Base-by-base conservation (phyloP, 1,140 invertebrate species). In the Stenopsyche tienmushanensis region DNA sequence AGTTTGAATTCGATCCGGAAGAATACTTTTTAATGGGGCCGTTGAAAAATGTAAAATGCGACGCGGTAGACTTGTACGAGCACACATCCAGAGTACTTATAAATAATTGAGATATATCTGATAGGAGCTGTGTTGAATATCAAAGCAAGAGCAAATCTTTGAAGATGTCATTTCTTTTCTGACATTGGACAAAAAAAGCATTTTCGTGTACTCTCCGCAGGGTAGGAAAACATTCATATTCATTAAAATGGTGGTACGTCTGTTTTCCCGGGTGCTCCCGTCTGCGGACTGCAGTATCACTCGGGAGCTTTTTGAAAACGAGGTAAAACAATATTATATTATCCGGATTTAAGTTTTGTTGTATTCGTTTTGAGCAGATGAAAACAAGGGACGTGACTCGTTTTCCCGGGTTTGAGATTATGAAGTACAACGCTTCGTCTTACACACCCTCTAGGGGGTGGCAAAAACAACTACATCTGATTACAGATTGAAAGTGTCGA, bases 171-270 rank as follows among this genome's bases (percentile, higher is more conserved):
- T 34, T 34, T 7, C 29, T 7, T 5, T 34, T 5, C 13, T 13
- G 29, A 34, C 29, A 13, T 34, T 34, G 5, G 25, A 26, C 23
- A 41, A 45, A 26, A 59, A 62, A 62, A 62, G 59, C 59, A 25
- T 62, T 62, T 62, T 34, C 59, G 24, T 62, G 59, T 62, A 45
- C 45, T 50, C 15, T 20, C 20, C 26, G 24, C 45, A 13, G 47
- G 26, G 41, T 45, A 60, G 57, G 15, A 60, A 44, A 60, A 45
- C 57, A 64, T 64, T 64, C 62, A 64, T 54, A 64, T 54, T 64
- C 50, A 64, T 64, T 64, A 64, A 24, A 53, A 64, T 26, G 26
- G 47, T 15, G 49, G 21, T 15, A 52, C 29, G 52, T 57, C 29
- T 57, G 24, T 24, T 2, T 21, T 13, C 3, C 15, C 54, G n/a